Evolutionary conservation across 2,113 vertebrate species (phyloP).

Genomic region (Catagonus wagneri): DNA sequence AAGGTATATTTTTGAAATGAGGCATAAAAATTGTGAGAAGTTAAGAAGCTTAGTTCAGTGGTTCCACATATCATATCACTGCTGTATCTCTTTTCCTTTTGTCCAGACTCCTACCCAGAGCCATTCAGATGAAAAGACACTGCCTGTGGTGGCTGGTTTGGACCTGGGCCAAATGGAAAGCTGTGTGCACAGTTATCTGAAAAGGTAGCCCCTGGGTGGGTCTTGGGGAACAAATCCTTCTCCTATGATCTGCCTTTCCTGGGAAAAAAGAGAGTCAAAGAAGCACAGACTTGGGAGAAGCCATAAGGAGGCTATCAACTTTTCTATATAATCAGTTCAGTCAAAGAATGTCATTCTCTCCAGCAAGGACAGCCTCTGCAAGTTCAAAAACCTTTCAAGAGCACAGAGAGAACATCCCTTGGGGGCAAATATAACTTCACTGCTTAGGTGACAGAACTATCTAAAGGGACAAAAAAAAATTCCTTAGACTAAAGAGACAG

Average conservation of each 20-base stretch:
- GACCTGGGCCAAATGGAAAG: background rate
- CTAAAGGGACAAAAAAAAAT: background rate
- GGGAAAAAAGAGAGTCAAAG: background rate
- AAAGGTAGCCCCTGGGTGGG: background rate
- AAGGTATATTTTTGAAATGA: background rate
- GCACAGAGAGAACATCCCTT: background rate
- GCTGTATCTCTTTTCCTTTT: background rate
- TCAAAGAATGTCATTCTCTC: background rate
- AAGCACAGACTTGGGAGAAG: background rate
- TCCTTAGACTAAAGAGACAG: background rate
- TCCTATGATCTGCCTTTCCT: background rate
- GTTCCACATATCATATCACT: background rate
- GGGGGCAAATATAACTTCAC: background rate
- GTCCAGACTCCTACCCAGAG: background rate
- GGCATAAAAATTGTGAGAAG: background rate
- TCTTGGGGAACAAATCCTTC: background rate
- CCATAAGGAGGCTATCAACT: background rate
- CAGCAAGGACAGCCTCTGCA: background rate
- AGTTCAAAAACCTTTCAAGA: conserved; percentile 49
- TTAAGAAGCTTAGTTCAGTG: background rate
- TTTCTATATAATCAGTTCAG: background rate
- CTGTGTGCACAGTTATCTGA: background rate
- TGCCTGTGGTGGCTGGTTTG: background rate
- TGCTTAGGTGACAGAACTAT: background rate
- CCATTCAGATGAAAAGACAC: background rate